phyloP scores from a whole-genome alignment of 2,888 invertebrate species.

The Tineola bisselliella region DNA sequence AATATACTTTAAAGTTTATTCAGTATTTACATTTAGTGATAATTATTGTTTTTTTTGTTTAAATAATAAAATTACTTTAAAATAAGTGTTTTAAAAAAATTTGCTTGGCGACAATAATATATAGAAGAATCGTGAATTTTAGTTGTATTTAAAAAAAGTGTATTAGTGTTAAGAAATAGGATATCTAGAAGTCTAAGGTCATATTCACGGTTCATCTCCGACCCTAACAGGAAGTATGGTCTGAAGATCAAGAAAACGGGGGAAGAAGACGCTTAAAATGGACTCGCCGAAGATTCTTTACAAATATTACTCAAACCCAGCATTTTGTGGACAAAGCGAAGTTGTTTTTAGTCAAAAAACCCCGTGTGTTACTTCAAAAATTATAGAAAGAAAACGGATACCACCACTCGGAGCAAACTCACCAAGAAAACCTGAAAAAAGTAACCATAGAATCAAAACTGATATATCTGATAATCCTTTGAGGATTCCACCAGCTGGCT shows the following conservation, averaged over 20 bases:
- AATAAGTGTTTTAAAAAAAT: too few relatives aligned
- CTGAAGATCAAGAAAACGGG: slow-evolving; percentile 21
- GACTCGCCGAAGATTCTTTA: slow-evolving; percentile 63
- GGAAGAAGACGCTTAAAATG: slow-evolving; percentile 38
- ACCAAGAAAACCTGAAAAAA: slow-evolving; percentile 45
- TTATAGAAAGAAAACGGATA: slow-evolving; percentile 40
- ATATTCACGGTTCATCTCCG: slow-evolving; percentile 27
- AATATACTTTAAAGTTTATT: too few relatives aligned
- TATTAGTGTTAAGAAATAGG: background rate
- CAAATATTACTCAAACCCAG: slow-evolving; percentile 81
- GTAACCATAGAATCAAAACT: slow-evolving; percentile 52
- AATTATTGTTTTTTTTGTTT: too few relatives aligned
- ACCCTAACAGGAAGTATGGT: slow-evolving; percentile 42
- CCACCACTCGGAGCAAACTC: slow-evolving; percentile 56
- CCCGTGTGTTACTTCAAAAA: slow-evolving; percentile 34
- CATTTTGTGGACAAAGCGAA: slow-evolving; percentile 82
- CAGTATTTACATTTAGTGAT: too few relatives aligned
- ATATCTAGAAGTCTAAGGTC: background rate
- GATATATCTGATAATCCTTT: slow-evolving; percentile 61
- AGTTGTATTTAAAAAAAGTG: slow-evolving; percentile 13
- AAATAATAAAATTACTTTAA: background rate
- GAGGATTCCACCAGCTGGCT: slow-evolving; percentile 40
- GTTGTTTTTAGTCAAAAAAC: slow-evolving; percentile 55
- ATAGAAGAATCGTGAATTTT: too few relatives aligned
- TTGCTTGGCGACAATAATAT: too few relatives aligned